Conservation (phyloP, 2,113 vertebrate genomes). For the Sorex fumeus region DNA sequence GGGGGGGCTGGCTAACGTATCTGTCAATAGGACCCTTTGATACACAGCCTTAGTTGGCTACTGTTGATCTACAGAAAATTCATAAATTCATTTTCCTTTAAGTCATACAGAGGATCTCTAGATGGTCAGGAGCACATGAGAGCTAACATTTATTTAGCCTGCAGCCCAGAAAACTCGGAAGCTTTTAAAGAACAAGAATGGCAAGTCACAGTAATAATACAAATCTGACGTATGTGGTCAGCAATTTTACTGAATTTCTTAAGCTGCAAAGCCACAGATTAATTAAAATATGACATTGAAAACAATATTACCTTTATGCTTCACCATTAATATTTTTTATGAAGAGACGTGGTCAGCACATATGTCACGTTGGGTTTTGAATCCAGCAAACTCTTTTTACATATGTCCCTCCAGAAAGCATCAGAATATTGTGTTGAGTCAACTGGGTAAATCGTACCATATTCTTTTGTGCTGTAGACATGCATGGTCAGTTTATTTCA, state of each 20-base stretch:
- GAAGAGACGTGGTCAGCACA: slow-evolving; percentile 30
- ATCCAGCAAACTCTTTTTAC: slow-evolving; percentile 41
- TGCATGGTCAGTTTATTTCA: neutral
- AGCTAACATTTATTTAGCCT: slow-evolving; percentile 57
- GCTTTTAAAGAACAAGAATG: slow-evolving; percentile 35
- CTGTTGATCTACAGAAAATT: slow-evolving; percentile 39
- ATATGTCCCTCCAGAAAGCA: neutral
- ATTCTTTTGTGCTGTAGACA: neutral
- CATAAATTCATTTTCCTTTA: slow-evolving; percentile 66
- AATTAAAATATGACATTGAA: slow-evolving; percentile 48
- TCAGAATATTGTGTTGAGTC: neutral
- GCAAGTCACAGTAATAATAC: neutral
- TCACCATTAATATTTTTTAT: slow-evolving; percentile 50
- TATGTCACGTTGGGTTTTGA: neutral
- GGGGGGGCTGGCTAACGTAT: neutral
- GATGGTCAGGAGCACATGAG: neutral
- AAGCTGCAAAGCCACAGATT: neutral
- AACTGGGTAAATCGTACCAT: neutral
- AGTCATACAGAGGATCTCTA: slow-evolving; percentile 52
- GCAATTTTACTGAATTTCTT: neutral
- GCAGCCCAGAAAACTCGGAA: slow-evolving; percentile 30
- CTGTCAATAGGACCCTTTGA: slow-evolving; percentile 64
- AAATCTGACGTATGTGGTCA: neutral
- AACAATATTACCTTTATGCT: slow-evolving; percentile 12
- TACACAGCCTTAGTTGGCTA: slow-evolving; percentile 40